Percentiles rank a stretch among this genome's conserved stretches.
Conservation (phyloP, 2,797 vertebrate species). For the Etheostoma perlongum region DNA sequence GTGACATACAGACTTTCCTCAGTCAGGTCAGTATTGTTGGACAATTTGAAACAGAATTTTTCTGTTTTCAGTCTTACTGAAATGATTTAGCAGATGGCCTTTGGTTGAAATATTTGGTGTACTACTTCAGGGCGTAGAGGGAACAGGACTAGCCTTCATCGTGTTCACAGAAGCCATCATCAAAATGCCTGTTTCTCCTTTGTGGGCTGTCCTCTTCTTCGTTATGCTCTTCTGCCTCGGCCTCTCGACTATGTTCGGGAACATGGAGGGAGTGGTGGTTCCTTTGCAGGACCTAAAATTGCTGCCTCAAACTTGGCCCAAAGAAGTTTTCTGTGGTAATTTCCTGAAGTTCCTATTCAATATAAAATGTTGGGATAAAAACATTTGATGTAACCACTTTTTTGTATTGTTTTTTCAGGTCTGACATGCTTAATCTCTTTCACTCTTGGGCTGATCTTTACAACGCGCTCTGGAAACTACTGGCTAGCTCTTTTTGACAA, state of each 20-base stretch:
- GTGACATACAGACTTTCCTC: conserved; percentile 87
- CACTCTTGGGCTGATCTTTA: conserved; percentile 89
- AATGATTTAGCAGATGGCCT: background rate
- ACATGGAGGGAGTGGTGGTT: conserved; percentile 90
- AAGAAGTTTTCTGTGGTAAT: conserved; percentile 91
- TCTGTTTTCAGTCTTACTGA: background rate
- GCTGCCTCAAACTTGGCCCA: conserved; percentile 87
- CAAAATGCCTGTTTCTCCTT: conserved; percentile 92
- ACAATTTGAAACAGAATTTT: background rate
- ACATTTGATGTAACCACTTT: background rate
- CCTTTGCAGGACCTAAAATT: conserved; percentile 91
- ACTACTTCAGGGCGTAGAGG: conserved; percentile 90
- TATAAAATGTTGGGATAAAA: background rate
- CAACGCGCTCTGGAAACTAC: conserved; percentile 91
- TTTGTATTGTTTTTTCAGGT: conserved; percentile 75
- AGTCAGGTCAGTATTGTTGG: conserved; percentile 84
- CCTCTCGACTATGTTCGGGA: conserved; percentile 97
- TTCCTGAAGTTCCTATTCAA: background rate
- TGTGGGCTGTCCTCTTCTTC: conserved; percentile 96
- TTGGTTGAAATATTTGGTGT: background rate
- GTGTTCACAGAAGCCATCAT: conserved; percentile 96
- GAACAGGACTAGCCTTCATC: conserved; percentile 96
- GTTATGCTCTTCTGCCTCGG: conserved; percentile 97
- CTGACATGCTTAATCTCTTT: conserved; percentile 86
- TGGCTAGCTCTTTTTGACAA: conserved; percentile 93